Evolutionary conservation across 2,888 invertebrate genomes (phyloP), one percentile per base, ranked within the genome.

Genomic region (Hedychridium roseum): DNA sequence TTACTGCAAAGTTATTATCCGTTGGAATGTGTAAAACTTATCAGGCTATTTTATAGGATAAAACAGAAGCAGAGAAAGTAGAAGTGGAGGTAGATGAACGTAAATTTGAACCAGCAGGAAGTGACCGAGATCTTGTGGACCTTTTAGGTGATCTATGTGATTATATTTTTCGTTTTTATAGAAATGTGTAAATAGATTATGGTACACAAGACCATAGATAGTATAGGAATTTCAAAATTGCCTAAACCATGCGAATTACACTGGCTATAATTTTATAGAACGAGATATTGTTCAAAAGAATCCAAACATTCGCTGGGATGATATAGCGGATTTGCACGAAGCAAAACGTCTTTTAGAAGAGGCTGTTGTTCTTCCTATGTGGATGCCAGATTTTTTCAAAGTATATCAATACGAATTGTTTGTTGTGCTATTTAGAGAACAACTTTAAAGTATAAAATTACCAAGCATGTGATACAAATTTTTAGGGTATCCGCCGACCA

Each of bases 381-480:
- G 94, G 86, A 96, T 98, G 90, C 98, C 98, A 1, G 95, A 97
- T 73, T 98, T 94, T 82, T 99, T 99, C 80, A 96, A 92, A 82
- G 96, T 91, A 80, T 41, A 16, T 37, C 17, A 27, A 4, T 18
- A 30, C 6, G 21, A 14, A 12, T 30, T 0, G n/a, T 2, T 2
- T 15, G 17, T 1, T 2, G 9, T 12, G 7, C 32, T 31, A 2
- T 9, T 26, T 32, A 15, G 3, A 42, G 21, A 11, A 14, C 18
- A n/a, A 5, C 17, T 18, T 11, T 31, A 9, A 28, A 36, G 4
- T 3, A 9, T 42, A 11, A 32, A 31, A 31, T 28, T 11, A 18
- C 15, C 9, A 27, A 31, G 21, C 16, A 18, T 5, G 5, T 37
- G 2, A 40, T 48, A 31, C 47, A 14, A 14, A 39, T 40, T 50